Evolutionary conservation across 2,113 vertebrate species (phyloP).

Genomic region (Rhabdornis inornatus): DNA sequence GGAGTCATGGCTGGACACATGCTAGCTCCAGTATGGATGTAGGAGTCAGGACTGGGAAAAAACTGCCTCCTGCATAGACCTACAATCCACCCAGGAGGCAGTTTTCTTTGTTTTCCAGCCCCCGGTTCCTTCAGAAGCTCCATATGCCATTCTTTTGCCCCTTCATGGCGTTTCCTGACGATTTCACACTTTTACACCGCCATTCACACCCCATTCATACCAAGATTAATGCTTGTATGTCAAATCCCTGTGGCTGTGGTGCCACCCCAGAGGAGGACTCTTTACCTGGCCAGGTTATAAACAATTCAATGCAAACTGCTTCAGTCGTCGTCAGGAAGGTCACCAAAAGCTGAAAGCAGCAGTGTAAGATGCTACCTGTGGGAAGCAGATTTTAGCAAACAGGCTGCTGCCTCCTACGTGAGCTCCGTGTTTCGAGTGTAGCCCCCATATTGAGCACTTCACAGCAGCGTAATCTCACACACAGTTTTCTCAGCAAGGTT

Average conservation of each 20-base stretch:
- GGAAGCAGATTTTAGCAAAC: not conserved
- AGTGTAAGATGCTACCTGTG: not conserved
- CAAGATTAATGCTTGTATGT: not conserved
- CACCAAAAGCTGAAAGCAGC: not conserved
- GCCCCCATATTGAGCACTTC: not conserved
- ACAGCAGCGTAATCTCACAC: not conserved
- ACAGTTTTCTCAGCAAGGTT: constrained; percentile 5
- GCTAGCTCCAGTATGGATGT: not conserved
- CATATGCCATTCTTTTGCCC: not conserved
- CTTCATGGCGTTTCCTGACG: not conserved
- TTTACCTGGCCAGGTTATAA: not conserved
- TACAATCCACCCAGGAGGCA: not conserved
- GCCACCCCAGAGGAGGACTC: fast-evolving
- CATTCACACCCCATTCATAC: not conserved
- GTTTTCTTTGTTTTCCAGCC: not conserved
- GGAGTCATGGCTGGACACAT: not conserved
- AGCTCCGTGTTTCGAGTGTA: not conserved
- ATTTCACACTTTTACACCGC: not conserved
- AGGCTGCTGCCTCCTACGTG: not conserved
- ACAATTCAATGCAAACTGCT: not conserved
- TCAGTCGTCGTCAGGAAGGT: not conserved
- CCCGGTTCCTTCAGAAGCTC: not conserved
- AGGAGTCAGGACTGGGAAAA: not conserved
- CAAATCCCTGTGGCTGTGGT: not conserved
- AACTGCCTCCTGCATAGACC: not conserved